Evolutionary conservation across 2,888 invertebrate species (phyloP).

Genomic region (Morpho helenor): DNA sequence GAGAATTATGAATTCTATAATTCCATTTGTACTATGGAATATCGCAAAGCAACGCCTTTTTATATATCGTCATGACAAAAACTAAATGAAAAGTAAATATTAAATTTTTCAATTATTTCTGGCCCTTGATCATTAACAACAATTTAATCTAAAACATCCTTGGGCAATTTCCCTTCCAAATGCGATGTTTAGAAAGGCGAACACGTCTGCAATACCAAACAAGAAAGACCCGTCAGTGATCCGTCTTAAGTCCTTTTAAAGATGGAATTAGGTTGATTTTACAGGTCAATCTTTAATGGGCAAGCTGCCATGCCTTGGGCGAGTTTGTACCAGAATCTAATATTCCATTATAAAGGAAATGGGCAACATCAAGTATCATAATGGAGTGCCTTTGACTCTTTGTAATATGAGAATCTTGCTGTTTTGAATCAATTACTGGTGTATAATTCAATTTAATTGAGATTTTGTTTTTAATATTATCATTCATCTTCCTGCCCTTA

Average conservation of each 20-base stretch:
- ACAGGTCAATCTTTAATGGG: conserved; percentile 54
- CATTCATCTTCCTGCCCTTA: too few relatives aligned
- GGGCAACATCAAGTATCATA: conserved; percentile 50
- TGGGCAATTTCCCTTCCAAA: conserved; percentile 49
- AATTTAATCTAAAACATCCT: conserved; percentile 53
- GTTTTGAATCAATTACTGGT: conserved; percentile 15
- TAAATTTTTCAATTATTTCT: conserved; percentile 53
- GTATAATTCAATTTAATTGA: background rate
- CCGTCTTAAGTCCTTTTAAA: conserved; percentile 12
- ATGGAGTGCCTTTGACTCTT: conserved; percentile 48
- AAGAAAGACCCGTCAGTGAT: conserved; percentile 34
- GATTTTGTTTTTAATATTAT: background rate
- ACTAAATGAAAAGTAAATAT: conserved; percentile 33
- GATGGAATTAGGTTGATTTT: conserved; percentile 32
- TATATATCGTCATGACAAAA: conserved; percentile 15
- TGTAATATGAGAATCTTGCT: conserved; percentile 31
- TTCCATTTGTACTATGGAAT: background rate
- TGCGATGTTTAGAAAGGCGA: conserved; percentile 48
- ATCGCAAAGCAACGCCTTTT: too few relatives aligned
- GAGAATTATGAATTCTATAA: background rate
- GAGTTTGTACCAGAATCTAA: conserved; percentile 64
- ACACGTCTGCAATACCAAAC: conserved; percentile 43
- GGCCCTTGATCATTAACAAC: conserved; percentile 38
- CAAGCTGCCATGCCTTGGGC: conserved; percentile 38
- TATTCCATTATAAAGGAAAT: conserved; percentile 65